Percentiles rank a stretch among this genome's conserved stretches.
Evolutionary conservation across 2,113 vertebrate genomes (phyloP).

Genomic region (Phalacrocorax carbo): DNA sequence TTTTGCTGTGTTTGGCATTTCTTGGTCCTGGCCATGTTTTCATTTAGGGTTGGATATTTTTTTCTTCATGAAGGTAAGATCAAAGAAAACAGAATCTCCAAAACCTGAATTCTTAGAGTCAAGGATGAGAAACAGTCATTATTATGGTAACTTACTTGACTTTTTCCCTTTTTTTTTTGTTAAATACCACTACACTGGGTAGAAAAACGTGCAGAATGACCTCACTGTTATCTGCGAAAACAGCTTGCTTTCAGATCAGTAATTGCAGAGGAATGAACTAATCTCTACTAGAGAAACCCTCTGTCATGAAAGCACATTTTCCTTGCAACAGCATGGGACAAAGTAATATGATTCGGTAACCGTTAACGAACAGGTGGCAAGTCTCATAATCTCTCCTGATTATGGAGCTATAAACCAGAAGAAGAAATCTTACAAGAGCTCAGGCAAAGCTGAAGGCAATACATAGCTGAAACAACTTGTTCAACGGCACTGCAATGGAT

Average conservation of each 20-base stretch:
- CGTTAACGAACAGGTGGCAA: neutral
- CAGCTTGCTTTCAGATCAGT: neutral
- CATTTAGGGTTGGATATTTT: neutral
- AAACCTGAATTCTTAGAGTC: neutral
- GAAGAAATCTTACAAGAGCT: neutral
- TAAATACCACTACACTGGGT: neutral
- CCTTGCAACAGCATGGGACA: neutral
- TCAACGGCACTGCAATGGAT: neutral
- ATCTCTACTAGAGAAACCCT: neutral
- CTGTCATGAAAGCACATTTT: neutral
- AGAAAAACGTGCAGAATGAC: neutral
- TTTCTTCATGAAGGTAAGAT: neutral
- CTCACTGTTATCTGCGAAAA: neutral
- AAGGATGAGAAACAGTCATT: neutral
- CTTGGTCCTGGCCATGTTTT: neutral
- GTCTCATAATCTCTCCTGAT: neutral
- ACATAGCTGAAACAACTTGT: neutral
- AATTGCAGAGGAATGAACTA: neutral
- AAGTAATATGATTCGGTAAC: neutral
- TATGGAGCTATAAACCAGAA: neutral
- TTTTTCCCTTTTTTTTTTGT: neutral
- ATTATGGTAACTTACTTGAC: neutral
- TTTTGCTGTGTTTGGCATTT: conserved; percentile 27
- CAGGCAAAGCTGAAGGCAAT: neutral
- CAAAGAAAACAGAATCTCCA: neutral